phyloP scores from a whole-genome alignment of 2,797 vertebrate genomes.

The Acropternis orthonyx region DNA sequence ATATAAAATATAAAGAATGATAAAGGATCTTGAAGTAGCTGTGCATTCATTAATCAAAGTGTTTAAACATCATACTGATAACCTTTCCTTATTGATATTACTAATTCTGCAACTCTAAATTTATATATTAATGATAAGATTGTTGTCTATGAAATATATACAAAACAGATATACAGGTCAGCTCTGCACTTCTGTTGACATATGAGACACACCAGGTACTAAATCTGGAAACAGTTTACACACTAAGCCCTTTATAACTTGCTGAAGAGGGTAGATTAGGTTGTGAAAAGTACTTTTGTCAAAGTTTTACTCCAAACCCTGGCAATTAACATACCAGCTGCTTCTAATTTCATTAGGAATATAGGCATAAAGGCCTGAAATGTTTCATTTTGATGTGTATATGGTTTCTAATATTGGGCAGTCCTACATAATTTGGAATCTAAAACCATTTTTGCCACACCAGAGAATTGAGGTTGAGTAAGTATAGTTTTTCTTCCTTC shows the following conservation, averaged over 20 bases:
- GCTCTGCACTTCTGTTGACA: neutral
- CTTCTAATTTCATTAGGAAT: neutral
- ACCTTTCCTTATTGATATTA: neutral
- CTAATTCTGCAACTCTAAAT: neutral
- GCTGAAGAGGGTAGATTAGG: neutral
- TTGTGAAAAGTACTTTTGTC: neutral
- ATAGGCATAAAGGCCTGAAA: neutral
- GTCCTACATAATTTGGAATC: neutral
- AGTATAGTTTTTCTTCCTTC: neutral
- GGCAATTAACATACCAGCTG: neutral
- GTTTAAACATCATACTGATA: neutral
- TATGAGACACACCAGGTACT: neutral
- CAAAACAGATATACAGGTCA: neutral
- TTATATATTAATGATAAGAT: neutral
- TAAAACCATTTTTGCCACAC: neutral
- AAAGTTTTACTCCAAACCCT: neutral
- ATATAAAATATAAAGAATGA: neutral
- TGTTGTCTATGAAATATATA: neutral
- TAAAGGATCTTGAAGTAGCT: neutral
- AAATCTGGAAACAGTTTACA: neutral
- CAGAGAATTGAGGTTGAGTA: neutral
- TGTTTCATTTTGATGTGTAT: rapidly evolving
- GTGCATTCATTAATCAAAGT: neutral
- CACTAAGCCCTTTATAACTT: neutral
- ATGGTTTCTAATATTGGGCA: neutral